Percentiles rank a stretch among this genome's conserved stretches.
phyloP scores from a whole-genome alignment of 2,888 invertebrate species.

The Caenorhabditis sp. region DNA sequence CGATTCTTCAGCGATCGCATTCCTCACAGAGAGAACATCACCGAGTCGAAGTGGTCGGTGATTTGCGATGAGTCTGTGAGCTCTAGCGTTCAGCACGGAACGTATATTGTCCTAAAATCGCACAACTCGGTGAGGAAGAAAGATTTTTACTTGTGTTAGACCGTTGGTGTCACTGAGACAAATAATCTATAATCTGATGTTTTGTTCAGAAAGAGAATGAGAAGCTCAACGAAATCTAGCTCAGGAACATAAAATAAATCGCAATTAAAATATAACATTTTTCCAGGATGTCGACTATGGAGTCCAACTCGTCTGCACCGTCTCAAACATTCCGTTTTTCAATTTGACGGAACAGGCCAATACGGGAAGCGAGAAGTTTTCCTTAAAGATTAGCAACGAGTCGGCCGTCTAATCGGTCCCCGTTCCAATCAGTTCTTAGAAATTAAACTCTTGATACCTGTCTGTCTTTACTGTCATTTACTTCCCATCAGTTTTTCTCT shows the following conservation, averaged over 20 bases:
- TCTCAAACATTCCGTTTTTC: constrained; percentile 93
- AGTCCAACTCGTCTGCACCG: constrained; percentile 92
- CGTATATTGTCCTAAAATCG: constrained; percentile 91
- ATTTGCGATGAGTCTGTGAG: constrained; percentile 86
- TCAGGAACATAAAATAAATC: too few species aligned
- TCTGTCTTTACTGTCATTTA: constrained; percentile 26
- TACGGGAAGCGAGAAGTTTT: constrained; percentile 67
- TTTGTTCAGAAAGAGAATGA: too few species aligned
- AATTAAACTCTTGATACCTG: constrained; percentile 2
- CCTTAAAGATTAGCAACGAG: constrained; percentile 73
- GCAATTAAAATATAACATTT: background rate
- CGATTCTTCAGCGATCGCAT: constrained; percentile 88
- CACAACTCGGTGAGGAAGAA: constrained; percentile 67
- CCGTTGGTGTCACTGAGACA: too few species aligned
- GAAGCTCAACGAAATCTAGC: too few species aligned
- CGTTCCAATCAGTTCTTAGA: background rate
- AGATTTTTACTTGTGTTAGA: too few species aligned
- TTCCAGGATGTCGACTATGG: constrained; percentile 88
- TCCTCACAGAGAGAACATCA: constrained; percentile 68
- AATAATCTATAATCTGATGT: too few species aligned
- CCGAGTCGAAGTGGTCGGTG: constrained; percentile 91
- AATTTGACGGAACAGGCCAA: constrained; percentile 91
- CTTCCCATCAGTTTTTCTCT: constrained; percentile 7
- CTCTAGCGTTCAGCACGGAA: constrained; percentile 90
- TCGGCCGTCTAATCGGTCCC: constrained; percentile 64